phyloP scores from a whole-genome alignment of 1,140 invertebrate species.

The Macrotrachela quadricornifera region DNA sequence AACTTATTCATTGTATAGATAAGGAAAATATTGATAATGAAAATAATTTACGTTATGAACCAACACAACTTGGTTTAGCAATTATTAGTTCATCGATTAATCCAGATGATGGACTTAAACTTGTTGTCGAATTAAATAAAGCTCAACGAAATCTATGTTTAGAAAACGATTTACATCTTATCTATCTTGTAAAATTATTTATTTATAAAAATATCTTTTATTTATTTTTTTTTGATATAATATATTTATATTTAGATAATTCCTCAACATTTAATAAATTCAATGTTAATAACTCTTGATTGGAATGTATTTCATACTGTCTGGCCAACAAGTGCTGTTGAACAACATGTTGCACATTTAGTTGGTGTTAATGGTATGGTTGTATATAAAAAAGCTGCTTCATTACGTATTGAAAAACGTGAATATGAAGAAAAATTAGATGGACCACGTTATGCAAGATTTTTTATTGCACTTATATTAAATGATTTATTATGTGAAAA shows the following conservation, averaged over 20 bases:
- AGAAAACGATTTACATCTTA: slow-evolving; percentile 76
- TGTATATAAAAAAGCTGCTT: slow-evolving; percentile 53
- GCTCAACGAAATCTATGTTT: slow-evolving; percentile 69
- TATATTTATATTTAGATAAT: background rate
- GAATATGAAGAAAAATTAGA: background rate
- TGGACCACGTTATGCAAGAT: slow-evolving; percentile 35
- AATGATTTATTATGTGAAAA: slow-evolving; percentile 79
- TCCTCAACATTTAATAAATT: slow-evolving; percentile 7
- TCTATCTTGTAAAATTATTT: slow-evolving; percentile 50
- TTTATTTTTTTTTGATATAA: background rate
- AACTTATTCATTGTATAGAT: slow-evolving; percentile 12
- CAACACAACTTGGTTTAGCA: slow-evolving; percentile 67
- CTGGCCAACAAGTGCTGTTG: slow-evolving; percentile 37
- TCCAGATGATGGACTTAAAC: slow-evolving; percentile 62
- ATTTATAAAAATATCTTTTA: background rate
- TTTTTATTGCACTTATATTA: slow-evolving; percentile 71
- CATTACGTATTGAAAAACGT: slow-evolving; percentile 37
- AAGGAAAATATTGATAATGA: background rate
- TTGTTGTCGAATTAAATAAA: slow-evolving; percentile 71
- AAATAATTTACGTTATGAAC: slow-evolving; percentile 35
- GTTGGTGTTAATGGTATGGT: slow-evolving; percentile 69
- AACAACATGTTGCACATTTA: slow-evolving; percentile 63
- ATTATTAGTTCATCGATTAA: slow-evolving; percentile 73
- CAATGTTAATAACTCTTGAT: background rate
- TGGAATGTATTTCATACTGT: slow-evolving; percentile 8